Conservation (phyloP, 37 sponge, comb jelly and placozoan species). For the Theonella swinhoei region DNA sequence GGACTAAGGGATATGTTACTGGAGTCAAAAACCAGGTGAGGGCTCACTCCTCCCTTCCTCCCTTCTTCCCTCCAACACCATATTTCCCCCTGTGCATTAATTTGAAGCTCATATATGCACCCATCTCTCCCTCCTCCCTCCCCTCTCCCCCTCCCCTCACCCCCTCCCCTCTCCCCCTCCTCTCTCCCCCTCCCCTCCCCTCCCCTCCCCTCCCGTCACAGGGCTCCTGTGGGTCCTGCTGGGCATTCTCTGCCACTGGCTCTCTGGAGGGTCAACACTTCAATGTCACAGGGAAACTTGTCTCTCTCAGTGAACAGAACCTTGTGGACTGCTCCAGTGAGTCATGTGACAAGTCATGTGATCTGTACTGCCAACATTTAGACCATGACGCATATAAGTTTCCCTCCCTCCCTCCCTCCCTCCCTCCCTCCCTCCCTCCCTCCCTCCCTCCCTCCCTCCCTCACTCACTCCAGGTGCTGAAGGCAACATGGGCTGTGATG, state of each 20-base stretch:
- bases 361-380: too few species aligned
- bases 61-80: neutral
- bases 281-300: conserved; percentile 81
- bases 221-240: conserved; percentile 96
- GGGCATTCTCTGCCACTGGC: conserved; percentile 95
- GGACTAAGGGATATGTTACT: conserved; percentile 70
- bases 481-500: conserved; percentile 90
- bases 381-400: too few species aligned
- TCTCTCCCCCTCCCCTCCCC: too few species aligned
- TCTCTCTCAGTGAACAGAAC: conserved; percentile 88
- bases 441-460: too few species aligned
- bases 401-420: too few species aligned
- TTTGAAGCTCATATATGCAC: too few species aligned
- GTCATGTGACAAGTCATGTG: conserved; percentile 8
- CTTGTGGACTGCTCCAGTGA: conserved; percentile 79
- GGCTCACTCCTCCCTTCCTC: neutral
- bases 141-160: too few species aligned
- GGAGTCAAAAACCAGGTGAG: conserved; percentile 71
- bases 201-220: conserved; percentile 1
- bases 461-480: conserved; percentile 52
- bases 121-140: too few species aligned
- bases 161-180: too few species aligned
- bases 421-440: too few species aligned
- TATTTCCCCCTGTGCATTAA: too few species aligned
- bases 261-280: conserved; percentile 95